A percentile compares a stretch with the other conserved stretches of the same genome.
phyloP scores from a whole-genome alignment of 2,113 vertebrate genomes.

The Chascanopsetta lugubris region DNA sequence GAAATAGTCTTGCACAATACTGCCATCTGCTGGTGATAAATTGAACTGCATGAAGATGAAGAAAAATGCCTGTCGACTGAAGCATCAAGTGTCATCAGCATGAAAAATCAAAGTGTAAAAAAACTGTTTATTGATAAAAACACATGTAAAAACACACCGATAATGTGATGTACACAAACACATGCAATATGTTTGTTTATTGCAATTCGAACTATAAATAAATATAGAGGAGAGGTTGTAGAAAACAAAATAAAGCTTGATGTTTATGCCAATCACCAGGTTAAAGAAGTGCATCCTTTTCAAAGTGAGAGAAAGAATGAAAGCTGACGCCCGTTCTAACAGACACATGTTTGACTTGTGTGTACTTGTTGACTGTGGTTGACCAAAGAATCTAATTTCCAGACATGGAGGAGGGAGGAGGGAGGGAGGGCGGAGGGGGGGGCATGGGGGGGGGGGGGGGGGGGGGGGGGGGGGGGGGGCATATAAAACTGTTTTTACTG shows the following conservation, averaged over 20 bases:
- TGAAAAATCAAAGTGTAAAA: not conserved
- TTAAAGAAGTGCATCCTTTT: conserved; percentile 20
- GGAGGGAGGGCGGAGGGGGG: conserved; percentile 41
- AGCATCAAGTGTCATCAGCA: too few species aligned
- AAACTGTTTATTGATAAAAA: conserved; percentile 35
- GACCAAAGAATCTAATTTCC: conserved; percentile 70
- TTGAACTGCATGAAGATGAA: too few species aligned
- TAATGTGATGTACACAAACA: conserved; percentile 1
- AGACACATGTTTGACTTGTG: conserved; percentile 58
- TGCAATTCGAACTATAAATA: conserved; percentile 17
- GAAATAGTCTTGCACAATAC: too few species aligned
- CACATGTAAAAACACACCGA: conserved; percentile 20
- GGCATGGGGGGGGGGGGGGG: conserved; percentile 41
- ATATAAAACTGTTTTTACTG: conserved; percentile 49
- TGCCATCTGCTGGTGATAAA: too few species aligned
- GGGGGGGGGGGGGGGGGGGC: conserved; percentile 38
- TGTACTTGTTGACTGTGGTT: conserved; percentile 74
- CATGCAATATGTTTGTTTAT: not conserved
- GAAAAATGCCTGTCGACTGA: too few species aligned
- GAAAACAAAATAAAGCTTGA: conserved; percentile 3
- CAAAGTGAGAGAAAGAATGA: conserved; percentile 34
- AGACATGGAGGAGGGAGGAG: conserved; percentile 40
- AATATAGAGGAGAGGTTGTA: conserved; percentile 1
- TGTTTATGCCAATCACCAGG: not conserved
- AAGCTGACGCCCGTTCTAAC: conserved; percentile 28